phyloP scores from a whole-genome alignment of 2,797 vertebrate genomes.

The Taeniopygia guttata region DNA sequence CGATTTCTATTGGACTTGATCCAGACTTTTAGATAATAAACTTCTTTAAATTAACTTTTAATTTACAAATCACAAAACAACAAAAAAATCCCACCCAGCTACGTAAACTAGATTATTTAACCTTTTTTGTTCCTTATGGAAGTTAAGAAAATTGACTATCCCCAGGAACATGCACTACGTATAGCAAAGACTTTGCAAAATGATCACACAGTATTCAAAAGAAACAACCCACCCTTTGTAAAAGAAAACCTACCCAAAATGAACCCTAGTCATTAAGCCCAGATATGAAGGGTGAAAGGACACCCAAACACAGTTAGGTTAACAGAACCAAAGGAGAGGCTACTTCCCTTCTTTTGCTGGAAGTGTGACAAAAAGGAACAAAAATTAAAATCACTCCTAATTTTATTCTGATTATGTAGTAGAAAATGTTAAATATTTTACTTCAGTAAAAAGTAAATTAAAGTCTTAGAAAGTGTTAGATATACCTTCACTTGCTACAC shows the following conservation, averaged over 20 bases:
- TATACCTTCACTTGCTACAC: background rate
- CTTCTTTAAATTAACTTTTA: background rate
- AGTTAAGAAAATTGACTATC: background rate
- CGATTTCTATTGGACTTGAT: background rate
- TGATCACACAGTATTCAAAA: background rate
- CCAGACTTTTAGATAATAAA: background rate
- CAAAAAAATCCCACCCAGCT: background rate
- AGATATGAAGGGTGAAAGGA: background rate
- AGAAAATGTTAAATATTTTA: background rate
- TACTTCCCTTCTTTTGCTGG: background rate
- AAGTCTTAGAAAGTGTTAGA: background rate
- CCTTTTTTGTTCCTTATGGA: background rate
- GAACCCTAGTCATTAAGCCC: background rate
- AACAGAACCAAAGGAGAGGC: background rate
- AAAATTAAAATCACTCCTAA: background rate
- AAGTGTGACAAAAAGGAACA: background rate
- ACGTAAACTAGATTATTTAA: background rate
- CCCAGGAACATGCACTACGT: background rate
- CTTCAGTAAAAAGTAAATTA: background rate
- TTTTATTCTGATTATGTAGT: background rate
- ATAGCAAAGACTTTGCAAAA: background rate
- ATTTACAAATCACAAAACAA: background rate
- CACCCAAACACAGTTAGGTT: background rate
- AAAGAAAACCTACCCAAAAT: background rate
- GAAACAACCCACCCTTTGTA: background rate